Evolutionary conservation across 2,888 invertebrate genomes (phyloP).

Genomic region (Lathronympha strigana): DNA sequence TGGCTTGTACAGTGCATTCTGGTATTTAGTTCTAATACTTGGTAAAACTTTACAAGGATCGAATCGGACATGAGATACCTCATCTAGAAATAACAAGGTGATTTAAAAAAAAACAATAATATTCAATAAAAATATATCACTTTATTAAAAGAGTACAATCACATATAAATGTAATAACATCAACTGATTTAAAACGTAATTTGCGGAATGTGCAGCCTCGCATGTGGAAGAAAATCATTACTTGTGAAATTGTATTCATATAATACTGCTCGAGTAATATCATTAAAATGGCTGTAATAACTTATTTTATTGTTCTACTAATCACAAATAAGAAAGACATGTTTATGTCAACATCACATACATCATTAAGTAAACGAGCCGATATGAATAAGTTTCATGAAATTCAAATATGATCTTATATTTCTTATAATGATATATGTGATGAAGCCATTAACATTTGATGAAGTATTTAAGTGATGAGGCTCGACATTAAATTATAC

Average conservation of each 20-base stretch:
- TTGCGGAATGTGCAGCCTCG: constrained; percentile 27
- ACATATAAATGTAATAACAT: constrained; percentile 48
- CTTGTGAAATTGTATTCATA: constrained; percentile 3
- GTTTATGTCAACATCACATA: neutral
- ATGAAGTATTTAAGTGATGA: neutral
- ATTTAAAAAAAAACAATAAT: constrained; percentile 42
- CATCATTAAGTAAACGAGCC: neutral
- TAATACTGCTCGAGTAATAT: constrained; percentile 33
- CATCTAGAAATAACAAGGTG: neutral
- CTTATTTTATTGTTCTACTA: constrained; percentile 2
- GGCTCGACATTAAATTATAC: constrained; percentile 17
- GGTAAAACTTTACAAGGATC: too few species aligned
- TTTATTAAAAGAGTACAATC: constrained; percentile 65
- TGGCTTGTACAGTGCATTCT: too few species aligned
- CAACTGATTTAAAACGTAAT: constrained; percentile 13
- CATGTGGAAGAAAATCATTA: neutral
- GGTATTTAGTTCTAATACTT: too few species aligned
- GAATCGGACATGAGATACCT: neutral
- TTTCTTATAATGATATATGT: neutral
- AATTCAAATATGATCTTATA: neutral
- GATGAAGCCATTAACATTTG: neutral
- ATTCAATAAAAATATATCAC: constrained; percentile 72
- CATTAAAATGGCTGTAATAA: neutral
- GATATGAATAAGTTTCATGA: neutral
- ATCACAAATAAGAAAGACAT: neutral